A percentile compares a stretch with the other conserved stretches of the same genome.
phyloP scores from a whole-genome alignment of 1,140 invertebrate species.

The Physella acuta region DNA sequence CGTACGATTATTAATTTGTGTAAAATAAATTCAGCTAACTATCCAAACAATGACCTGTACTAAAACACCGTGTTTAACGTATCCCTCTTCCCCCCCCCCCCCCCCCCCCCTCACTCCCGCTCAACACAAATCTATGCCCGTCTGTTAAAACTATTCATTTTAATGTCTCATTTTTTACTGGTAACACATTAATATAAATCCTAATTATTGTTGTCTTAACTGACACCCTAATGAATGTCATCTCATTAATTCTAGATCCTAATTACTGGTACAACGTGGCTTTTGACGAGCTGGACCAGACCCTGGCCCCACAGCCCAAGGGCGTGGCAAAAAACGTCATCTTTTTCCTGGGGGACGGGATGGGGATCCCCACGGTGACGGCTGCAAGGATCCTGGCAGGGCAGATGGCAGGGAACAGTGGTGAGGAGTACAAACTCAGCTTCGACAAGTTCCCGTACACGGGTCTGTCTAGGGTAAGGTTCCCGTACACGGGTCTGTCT shows the following conservation, averaged over 20 bases:
- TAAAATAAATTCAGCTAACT: too few relatives aligned
- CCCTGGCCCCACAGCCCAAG: background rate
- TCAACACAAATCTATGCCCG: too few relatives aligned
- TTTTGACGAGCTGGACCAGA: background rate
- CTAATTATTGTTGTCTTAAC: background rate
- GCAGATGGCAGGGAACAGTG: constrained; percentile 64
- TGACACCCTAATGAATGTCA: background rate
- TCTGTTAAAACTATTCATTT: too few relatives aligned
- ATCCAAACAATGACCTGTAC: too few relatives aligned
- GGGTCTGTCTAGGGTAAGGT: constrained; percentile 70
- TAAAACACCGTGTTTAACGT: too few relatives aligned
- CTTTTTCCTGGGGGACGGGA: constrained; percentile 89
- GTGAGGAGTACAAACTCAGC: constrained; percentile 71
- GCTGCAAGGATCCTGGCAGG: constrained; percentile 76
- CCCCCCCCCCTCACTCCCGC: too few relatives aligned
- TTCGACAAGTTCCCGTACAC: constrained; percentile 78
- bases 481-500: too few relatives aligned
- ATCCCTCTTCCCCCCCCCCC: too few relatives aligned
- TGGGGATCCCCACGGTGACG: constrained; percentile 87
- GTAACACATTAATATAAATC: background rate
- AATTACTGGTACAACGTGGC: constrained; percentile 1
- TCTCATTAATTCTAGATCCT: background rate
- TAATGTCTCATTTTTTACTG: background rate
- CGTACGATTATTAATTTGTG: too few relatives aligned
- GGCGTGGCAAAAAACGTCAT: constrained; percentile 82